phyloP scores from a whole-genome alignment of 1,140 invertebrate species.

The Tetranychus cinnabarinus region DNA sequence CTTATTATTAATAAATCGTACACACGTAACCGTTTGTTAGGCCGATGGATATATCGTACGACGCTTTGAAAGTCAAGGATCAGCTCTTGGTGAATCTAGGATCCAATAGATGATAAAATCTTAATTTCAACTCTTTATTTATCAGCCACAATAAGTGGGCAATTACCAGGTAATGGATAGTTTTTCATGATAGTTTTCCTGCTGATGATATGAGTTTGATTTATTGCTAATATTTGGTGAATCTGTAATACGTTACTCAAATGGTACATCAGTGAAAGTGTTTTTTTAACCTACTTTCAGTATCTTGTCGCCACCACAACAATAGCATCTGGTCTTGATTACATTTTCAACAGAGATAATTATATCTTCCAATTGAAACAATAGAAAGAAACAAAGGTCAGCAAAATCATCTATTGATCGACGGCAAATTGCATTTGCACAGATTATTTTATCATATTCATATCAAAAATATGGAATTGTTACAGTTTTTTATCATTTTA shows the following conservation, averaged over 20 bases:
- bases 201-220: too few relatives aligned
- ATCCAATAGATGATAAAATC: slow-evolving; percentile 92
- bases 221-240: slow-evolving; percentile 47
- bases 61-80: slow-evolving; percentile 64
- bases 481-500: too few relatives aligned
- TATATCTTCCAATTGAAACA: neutral
- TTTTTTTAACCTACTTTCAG: slow-evolving; percentile 49
- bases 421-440: too few relatives aligned
- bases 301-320: slow-evolving; percentile 50
- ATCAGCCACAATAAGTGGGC: slow-evolving; percentile 47
- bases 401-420: too few relatives aligned
- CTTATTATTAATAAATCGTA: too few relatives aligned
- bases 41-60: slow-evolving; percentile 88
- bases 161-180: slow-evolving; percentile 37
- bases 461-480: too few relatives aligned
- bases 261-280: slow-evolving; percentile 59
- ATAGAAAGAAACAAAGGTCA: too few relatives aligned
- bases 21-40: slow-evolving; percentile 23
- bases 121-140: slow-evolving; percentile 66
- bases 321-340: slow-evolving; percentile 54
- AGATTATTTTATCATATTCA: too few relatives aligned
- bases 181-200: too few relatives aligned
- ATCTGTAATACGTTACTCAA: slow-evolving; percentile 66
- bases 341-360: slow-evolving; percentile 24
- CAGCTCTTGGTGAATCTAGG: slow-evolving; percentile 78